Percentiles rank a stretch among this genome's conserved stretches.
Conservation (phyloP, 2,888 invertebrate species). For the Endomychus coccineus region DNA sequence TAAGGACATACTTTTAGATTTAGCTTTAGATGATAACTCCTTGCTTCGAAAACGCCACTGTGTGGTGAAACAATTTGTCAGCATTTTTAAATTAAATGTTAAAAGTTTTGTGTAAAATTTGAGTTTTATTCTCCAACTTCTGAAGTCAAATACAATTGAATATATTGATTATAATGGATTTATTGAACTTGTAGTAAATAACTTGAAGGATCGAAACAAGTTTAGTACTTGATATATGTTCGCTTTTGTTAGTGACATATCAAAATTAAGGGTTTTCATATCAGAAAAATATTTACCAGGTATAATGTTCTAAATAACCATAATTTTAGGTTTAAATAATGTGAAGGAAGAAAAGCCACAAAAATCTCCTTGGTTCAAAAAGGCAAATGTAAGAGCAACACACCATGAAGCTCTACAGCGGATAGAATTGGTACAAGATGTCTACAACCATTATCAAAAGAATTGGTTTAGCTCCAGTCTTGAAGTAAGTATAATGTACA, state of each 20-base stretch:
- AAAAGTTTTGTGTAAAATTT: background rate
- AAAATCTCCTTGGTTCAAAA: slow-evolving; percentile 30
- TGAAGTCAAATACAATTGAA: background rate
- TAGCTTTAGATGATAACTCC: background rate
- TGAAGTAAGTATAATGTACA: slow-evolving; percentile 31
- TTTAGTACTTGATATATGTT: no score
- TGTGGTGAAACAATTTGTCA: background rate
- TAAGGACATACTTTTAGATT: background rate
- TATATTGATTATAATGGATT: background rate
- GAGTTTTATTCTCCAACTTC: background rate
- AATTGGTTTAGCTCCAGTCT: slow-evolving; percentile 42
- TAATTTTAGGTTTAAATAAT: slow-evolving; percentile 16
- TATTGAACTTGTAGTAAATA: no score
- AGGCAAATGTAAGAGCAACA: slow-evolving; percentile 32
- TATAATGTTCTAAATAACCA: no score
- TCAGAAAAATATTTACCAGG: no score
- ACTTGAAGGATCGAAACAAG: no score
- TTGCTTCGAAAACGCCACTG: no score
- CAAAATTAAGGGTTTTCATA: no score
- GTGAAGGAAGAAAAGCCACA: slow-evolving; percentile 18
- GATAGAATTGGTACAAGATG: slow-evolving; percentile 34
- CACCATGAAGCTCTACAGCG: slow-evolving; percentile 41
- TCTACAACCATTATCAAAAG: slow-evolving; percentile 40
- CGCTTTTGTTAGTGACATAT: no score
- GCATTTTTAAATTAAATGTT: background rate